These are phyloP conservation scores for Rhizoglyphus robini DNA, from an alignment of 1,140 invertebrate species.

Conservation along the genomic window DNA sequence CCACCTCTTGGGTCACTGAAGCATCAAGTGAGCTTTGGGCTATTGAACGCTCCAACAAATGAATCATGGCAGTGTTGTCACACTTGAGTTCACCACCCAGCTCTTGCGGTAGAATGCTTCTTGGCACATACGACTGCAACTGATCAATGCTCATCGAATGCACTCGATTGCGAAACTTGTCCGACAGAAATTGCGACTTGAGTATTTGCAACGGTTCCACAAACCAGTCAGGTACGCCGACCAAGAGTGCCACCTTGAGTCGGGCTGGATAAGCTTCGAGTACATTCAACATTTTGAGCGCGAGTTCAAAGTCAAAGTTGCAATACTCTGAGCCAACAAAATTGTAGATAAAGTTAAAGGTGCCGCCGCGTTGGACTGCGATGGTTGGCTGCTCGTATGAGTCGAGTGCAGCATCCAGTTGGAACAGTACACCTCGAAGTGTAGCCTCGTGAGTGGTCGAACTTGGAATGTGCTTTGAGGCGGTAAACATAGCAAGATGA, in stretches of 20 bases:
- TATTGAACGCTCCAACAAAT: slow-evolving; percentile 26
- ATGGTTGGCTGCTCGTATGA: too few relatives aligned
- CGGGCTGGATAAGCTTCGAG: slow-evolving; percentile 93
- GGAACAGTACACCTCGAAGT: slow-evolving; percentile 82
- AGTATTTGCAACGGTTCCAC: slow-evolving; percentile 94
- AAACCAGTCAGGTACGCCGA: slow-evolving; percentile 93
- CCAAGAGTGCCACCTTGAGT: slow-evolving; percentile 90
- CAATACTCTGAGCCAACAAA: slow-evolving; percentile 81
- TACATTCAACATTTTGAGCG: slow-evolving; percentile 88
- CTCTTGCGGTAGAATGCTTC: slow-evolving; percentile 62
- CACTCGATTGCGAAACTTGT: slow-evolving; percentile 84
- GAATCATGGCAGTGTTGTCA: slow-evolving; percentile 34
- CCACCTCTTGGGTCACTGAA: slow-evolving; percentile 56
- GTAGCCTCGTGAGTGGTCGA: slow-evolving; percentile 76
- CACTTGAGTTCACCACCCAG: slow-evolving; percentile 69
- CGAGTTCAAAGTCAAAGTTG: slow-evolving; percentile 91
- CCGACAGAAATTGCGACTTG: slow-evolving; percentile 79
- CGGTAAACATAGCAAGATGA: slow-evolving; percentile 92
- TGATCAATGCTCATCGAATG: slow-evolving; percentile 79
- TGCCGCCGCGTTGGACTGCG: slow-evolving; percentile 83
- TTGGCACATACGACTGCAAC: slow-evolving; percentile 39
- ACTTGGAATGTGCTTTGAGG: slow-evolving; percentile 70
- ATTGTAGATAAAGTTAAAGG: slow-evolving; percentile 96
- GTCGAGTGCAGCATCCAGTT: slow-evolving; percentile 83
- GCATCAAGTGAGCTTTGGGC: too few relatives aligned